Conservation (phyloP, 2,797 vertebrate species). For the Moxostoma hubbsi region DNA sequence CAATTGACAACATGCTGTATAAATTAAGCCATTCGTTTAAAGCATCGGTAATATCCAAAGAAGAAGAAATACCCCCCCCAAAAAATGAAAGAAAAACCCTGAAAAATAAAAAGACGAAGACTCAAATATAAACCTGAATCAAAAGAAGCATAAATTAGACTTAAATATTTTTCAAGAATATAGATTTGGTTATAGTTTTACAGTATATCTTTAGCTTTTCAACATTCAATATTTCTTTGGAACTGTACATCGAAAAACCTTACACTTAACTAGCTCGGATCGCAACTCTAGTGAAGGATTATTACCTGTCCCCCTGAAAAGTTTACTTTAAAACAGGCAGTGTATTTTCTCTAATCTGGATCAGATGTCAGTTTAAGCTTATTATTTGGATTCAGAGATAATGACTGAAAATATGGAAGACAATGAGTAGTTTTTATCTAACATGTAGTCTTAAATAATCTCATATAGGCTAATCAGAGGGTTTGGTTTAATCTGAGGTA, state of each 20-base stretch:
- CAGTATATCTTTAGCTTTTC: slow-evolving; percentile 56
- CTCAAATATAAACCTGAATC: slow-evolving; percentile 40
- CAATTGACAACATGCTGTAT: slow-evolving; percentile 18
- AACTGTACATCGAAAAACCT: slow-evolving; percentile 57
- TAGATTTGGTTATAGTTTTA: slow-evolving; percentile 64
- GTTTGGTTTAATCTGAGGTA: slow-evolving; percentile 62
- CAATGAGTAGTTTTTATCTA: slow-evolving; percentile 3
- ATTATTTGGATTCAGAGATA: slow-evolving; percentile 1
- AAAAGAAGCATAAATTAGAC: slow-evolving; percentile 58
- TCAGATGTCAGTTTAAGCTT: slow-evolving; percentile 3
- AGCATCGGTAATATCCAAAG: neutral
- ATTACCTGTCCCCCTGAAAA: slow-evolving; percentile 36
- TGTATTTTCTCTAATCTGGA: slow-evolving; percentile 27
- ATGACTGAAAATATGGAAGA: slow-evolving; percentile 1
- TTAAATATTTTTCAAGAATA: slow-evolving; percentile 63
- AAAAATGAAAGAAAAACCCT: neutral
- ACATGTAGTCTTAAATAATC: slow-evolving; percentile 48
- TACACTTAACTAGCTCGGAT: slow-evolving; percentile 26
- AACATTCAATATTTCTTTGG: slow-evolving; percentile 64
- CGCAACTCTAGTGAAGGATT: slow-evolving; percentile 19
- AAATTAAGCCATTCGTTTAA: slow-evolving; percentile 40
- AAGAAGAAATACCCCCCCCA: slow-evolving; percentile 5
- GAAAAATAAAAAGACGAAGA: slow-evolving; percentile 26
- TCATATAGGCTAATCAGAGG: slow-evolving; percentile 53
- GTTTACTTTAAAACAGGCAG: slow-evolving; percentile 42